A percentile compares a stretch with the other conserved stretches of the same genome.
phyloP scores from a whole-genome alignment of 2,113 vertebrate species.

The Bos taurus region DNA sequence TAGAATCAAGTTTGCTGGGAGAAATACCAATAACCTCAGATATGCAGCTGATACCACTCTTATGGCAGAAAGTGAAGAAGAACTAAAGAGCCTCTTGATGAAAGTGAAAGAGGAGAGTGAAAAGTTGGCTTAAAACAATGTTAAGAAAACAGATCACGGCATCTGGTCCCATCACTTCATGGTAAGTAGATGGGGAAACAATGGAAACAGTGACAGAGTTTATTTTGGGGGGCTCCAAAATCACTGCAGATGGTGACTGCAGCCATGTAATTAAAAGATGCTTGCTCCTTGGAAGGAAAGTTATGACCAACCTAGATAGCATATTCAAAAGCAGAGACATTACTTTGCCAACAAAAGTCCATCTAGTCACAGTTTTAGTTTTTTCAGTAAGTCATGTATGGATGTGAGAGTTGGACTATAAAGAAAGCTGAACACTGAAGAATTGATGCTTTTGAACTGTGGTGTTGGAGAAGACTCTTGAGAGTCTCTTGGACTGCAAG shows the following conservation, averaged over 20 bases:
- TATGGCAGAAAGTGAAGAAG: neutral
- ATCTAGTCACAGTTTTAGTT: neutral
- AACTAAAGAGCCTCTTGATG: neutral
- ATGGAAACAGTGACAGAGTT: no score
- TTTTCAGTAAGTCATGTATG: neutral
- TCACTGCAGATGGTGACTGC: neutral
- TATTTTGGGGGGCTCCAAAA: neutral
- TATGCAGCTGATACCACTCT: neutral
- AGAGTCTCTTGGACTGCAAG: neutral
- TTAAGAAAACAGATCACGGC: neutral
- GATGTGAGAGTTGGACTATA: neutral
- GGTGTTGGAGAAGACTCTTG: neutral
- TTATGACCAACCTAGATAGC: neutral
- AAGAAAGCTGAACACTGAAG: neutral
- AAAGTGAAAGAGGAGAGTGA: neutral
- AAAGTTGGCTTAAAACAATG: neutral
- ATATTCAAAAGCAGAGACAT: neutral
- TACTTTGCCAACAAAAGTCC: neutral
- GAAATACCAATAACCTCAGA: neutral
- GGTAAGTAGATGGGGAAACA: neutral
- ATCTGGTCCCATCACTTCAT: neutral
- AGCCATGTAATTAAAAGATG: neutral
- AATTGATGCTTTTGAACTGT: neutral
- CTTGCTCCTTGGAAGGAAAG: neutral
- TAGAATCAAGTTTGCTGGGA: neutral